Evolutionary conservation across 2,888 invertebrate genomes (phyloP).

Genomic region (Caenorhabditis becei): DNA sequence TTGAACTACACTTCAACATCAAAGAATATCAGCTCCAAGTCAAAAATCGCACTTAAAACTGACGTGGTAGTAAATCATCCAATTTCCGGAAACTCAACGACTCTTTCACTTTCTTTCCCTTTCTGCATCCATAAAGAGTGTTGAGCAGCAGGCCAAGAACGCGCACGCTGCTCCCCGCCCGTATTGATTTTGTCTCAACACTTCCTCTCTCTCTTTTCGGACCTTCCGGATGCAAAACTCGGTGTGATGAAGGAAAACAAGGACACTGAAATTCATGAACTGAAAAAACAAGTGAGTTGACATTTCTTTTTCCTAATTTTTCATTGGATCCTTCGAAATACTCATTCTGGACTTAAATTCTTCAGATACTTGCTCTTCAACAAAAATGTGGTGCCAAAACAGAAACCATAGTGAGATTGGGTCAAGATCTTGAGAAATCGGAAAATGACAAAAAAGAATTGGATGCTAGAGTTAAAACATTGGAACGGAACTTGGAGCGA

Average conservation of each 20-base stretch:
- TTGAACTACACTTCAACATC: too few relatives aligned
- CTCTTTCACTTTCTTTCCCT: neutral
- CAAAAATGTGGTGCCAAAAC: conserved; percentile 68
- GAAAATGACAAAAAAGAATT: conserved; percentile 59
- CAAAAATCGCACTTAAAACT: neutral
- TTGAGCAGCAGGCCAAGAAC: neutral
- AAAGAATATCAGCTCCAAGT: too few relatives aligned
- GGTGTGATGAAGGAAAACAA: conserved; percentile 44
- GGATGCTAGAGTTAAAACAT: conserved; percentile 53
- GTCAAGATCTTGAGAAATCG: conserved; percentile 65
- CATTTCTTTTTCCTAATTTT: neutral
- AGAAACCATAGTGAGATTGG: conserved; percentile 71
- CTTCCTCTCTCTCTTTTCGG: neutral
- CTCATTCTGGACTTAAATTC: too few relatives aligned
- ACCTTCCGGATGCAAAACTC: conserved; percentile 13
- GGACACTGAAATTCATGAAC: conserved; percentile 53
- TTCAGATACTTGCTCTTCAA: conserved; percentile 63
- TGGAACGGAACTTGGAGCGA: conserved; percentile 67
- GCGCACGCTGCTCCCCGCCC: conserved; percentile 2
- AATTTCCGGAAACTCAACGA: neutral
- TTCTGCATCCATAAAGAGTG: neutral
- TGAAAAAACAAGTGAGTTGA: conserved; percentile 55
- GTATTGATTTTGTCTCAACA: conserved; percentile 54
- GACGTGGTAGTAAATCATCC: neutral
- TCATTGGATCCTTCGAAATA: too few relatives aligned